Evolutionary conservation across 2,888 invertebrate species (phyloP).

Genomic region (Parochlus steinenii): DNA sequence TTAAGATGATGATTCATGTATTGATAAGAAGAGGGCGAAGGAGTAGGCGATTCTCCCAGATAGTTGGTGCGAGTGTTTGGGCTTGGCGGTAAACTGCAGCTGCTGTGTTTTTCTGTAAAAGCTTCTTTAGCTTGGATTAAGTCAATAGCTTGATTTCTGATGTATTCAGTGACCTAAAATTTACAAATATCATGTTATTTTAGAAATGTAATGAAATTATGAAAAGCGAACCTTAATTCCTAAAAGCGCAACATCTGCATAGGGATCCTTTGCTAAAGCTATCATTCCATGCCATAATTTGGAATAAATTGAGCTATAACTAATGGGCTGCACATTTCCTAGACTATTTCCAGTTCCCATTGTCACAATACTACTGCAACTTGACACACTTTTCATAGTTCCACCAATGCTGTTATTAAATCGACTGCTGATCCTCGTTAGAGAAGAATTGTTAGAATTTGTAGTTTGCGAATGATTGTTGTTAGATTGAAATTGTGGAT

Average conservation of each 20-base stretch:
- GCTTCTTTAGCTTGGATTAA: conserved; percentile 29
- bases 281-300: conserved; percentile 76
- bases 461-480: not conserved
- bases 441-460: conserved; percentile 1
- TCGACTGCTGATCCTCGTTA: not conserved
- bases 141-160: conserved; percentile 19
- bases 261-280: conserved; percentile 70
- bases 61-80: conserved; percentile 36
- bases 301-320: conserved; percentile 53
- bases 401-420: not conserved
- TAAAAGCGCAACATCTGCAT: conserved; percentile 63
- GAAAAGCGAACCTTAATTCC: conserved; percentile 65
- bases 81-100: conserved; percentile 41
- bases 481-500: conserved; percentile 12
- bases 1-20: conserved; percentile 10
- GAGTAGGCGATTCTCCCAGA: conserved; percentile 22
- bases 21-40: conserved; percentile 7
- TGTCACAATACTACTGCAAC: conserved; percentile 51
- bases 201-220: conserved; percentile 60
- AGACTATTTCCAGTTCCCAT: conserved; percentile 25
- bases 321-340: conserved; percentile 18
- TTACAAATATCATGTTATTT: conserved; percentile 39
- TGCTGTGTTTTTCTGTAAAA: conserved; percentile 25
- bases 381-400: conserved; percentile 44
- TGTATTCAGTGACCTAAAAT: conserved; percentile 6